These are phyloP conservation scores for Sminthurides aquaticus DNA, from an alignment of 2,888 invertebrate species.

Conservation along the genomic window DNA sequence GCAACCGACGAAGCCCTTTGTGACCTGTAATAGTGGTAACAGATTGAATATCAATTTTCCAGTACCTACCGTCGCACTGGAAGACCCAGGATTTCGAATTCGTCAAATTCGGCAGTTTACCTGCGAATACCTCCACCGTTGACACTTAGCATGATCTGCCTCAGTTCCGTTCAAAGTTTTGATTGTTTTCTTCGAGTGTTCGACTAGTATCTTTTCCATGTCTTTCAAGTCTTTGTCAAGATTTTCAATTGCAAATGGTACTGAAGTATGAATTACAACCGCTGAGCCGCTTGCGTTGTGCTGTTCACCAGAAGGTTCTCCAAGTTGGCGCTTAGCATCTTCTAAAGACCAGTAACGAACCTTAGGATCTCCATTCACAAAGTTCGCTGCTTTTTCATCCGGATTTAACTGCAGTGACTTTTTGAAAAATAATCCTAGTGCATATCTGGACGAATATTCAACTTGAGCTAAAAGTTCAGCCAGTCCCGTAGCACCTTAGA, in stretches of 20 bases:
- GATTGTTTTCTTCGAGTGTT: slow-evolving; percentile 45
- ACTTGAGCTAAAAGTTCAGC: slow-evolving; percentile 45
- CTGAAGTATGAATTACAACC: slow-evolving; percentile 49
- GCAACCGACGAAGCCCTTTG: slow-evolving; percentile 44
- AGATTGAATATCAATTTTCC: background rate
- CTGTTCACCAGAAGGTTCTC: slow-evolving; percentile 12
- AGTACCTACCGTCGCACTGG: too few relatives aligned
- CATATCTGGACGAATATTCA: slow-evolving; percentile 49
- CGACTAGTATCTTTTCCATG: slow-evolving; percentile 45
- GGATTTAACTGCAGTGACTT: slow-evolving; percentile 44
- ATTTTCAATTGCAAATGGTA: slow-evolving; percentile 48
- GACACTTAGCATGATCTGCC: slow-evolving; percentile 47
- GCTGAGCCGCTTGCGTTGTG: slow-evolving; percentile 43
- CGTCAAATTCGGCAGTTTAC: slow-evolving; percentile 41
- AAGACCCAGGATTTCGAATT: too few relatives aligned
- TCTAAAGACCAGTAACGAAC: slow-evolving; percentile 49
- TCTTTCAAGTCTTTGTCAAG: slow-evolving; percentile 46
- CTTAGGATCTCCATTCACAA: slow-evolving; percentile 46
- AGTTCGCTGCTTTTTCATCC: slow-evolving; percentile 44
- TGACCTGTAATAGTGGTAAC: slow-evolving; percentile 37
- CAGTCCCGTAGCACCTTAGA: background rate
- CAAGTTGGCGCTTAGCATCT: slow-evolving; percentile 46
- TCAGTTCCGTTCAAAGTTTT: slow-evolving; percentile 47
- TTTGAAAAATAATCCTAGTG: slow-evolving; percentile 49
- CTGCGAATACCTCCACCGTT: slow-evolving; percentile 52